Conservation (phyloP, 2,797 vertebrate species). For the Lagorchestes hirsutus region DNA sequence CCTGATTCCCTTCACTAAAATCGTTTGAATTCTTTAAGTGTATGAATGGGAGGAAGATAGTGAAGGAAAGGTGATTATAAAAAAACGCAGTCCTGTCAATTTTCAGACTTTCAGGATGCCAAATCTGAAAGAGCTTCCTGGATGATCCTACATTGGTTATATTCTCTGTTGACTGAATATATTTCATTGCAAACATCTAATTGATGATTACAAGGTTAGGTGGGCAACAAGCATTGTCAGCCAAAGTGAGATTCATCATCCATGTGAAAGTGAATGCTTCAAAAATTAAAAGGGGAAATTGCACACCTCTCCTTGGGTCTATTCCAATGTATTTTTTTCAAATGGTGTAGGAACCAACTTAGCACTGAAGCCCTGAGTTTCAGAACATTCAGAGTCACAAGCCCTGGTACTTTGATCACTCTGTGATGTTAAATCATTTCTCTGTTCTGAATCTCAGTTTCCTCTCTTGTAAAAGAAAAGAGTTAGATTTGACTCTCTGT, state of each 20-base stretch:
- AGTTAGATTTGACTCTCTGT: no score
- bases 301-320: not conserved
- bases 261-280: not conserved
- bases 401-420: not conserved
- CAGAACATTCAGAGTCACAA: not conserved
- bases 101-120: slow-evolving; percentile 3
- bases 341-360: not conserved
- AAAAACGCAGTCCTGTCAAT: slow-evolving; percentile 24
- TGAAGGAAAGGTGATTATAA: slow-evolving; percentile 29
- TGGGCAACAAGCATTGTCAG: slow-evolving; percentile 3
- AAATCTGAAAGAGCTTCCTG: not conserved
- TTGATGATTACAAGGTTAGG: slow-evolving; percentile 31
- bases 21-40: slow-evolving; percentile 23
- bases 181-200: slow-evolving; percentile 38
- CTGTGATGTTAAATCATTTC: not conserved
- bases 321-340: not conserved
- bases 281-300: not conserved
- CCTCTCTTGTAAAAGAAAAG: not conserved
- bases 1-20: slow-evolving; percentile 14
- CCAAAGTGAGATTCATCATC: not conserved
- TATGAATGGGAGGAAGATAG: slow-evolving; percentile 19
- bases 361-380: not conserved
- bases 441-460: not conserved
- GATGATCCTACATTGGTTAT: not conserved
- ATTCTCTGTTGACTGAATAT: slow-evolving; percentile 22